Base-by-base conservation (phyloP, 2,888 invertebrate species). In the Xestia sexstrigata region DNA sequence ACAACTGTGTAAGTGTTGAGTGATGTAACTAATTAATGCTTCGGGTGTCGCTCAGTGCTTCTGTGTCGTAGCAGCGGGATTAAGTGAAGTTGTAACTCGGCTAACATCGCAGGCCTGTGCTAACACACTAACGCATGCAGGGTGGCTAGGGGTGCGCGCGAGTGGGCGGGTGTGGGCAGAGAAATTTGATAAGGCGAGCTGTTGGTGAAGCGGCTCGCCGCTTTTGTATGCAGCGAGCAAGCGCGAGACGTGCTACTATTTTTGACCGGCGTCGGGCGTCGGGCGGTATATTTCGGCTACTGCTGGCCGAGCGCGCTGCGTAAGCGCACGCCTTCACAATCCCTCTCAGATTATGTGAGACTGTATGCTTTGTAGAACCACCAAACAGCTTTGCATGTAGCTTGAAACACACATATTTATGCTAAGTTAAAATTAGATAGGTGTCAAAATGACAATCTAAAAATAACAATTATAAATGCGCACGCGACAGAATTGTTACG, bases 111-210 rank as follows among this genome's bases (percentile, higher is more conserved):
- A 88, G 89, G 88, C 78, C 91, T 93, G 94, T 95, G 95, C 95
- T 96, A 96, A 96, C 95, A 93, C 89, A 96, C 95, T 96, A 96
- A 96, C 93, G 95, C 95, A 96, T 95, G 95, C 81, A 80, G 88
- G 88, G 83, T 83, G 80, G 66, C 39, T 70, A 72, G 90, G 91
- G 90, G 92, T 86, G 90, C 49, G 52, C 55, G 76, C 83, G 95
- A 90, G 94, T 93, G 94, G 94, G 94, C 87, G 92, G 90, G 92
- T 92, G 95, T 95, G 94, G 95, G 96, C 91, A 92, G 95, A 91
- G 96, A 96, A 96, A 96, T 96, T 96, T 96, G 96, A 96, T 96
- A 96, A 96, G 95, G 93, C 95, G 93, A 90, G 92, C 89, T 92
- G 93, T 88, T 90, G 92, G 87, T 86, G 76, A 52, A 85, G 83